Conservation (phyloP, 2,888 invertebrate genomes). For the Rotaria magnacalcarata region DNA sequence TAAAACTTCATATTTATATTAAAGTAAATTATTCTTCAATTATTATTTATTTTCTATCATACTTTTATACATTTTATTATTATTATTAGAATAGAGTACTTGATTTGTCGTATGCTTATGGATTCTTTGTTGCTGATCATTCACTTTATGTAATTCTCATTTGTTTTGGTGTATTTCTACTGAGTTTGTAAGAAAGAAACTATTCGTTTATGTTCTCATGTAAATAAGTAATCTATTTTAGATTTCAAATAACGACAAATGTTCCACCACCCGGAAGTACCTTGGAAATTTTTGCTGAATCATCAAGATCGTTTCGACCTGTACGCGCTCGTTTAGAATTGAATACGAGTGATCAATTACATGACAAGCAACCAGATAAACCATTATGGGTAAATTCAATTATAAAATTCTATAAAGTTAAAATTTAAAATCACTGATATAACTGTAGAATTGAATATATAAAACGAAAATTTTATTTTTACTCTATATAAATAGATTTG, state of each 20-base stretch:
- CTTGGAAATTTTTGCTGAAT: background rate
- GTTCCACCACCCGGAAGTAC: slow-evolving; percentile 19
- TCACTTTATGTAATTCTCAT: slow-evolving; percentile 4
- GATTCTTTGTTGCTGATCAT: slow-evolving; percentile 5
- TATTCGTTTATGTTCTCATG: background rate
- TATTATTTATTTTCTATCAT: background rate
- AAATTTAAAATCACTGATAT: background rate
- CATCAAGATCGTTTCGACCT: background rate
- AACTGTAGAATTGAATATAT: too few species aligned
- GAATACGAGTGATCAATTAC: background rate
- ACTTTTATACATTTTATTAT: background rate
- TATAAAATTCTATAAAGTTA: background rate
- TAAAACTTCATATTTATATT: background rate
- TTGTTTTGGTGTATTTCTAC: background rate
- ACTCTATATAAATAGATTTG: background rate
- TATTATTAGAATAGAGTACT: background rate
- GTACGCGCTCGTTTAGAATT: background rate
- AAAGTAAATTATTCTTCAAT: background rate
- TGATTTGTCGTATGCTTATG: background rate
- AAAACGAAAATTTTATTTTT: too few species aligned
- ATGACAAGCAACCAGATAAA: slow-evolving; percentile 13
- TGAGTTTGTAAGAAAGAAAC: background rate
- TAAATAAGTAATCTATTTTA: background rate
- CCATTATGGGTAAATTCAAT: background rate
- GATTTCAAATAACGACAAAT: slow-evolving; percentile 10